A percentile compares a stretch with the other conserved stretches of the same genome.
These are phyloP conservation scores for Pollenia angustigena DNA, from an alignment of 2,888 invertebrate species.

Conservation along the genomic window DNA sequence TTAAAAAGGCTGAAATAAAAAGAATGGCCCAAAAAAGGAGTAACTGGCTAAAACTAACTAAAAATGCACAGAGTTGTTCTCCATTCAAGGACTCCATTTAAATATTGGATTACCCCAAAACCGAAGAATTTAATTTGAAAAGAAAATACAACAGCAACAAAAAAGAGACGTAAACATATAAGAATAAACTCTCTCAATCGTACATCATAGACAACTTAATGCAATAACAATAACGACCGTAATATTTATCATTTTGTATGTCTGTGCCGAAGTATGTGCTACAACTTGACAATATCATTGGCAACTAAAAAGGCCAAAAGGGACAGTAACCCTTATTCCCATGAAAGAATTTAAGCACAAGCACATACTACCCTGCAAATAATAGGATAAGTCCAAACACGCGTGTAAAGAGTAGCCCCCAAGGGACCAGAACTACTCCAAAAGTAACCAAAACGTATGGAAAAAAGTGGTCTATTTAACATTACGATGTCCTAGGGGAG, in stretches of 20 bases:
- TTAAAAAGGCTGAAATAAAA: not conserved
- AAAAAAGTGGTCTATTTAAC: no score
- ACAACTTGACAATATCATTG: conserved; percentile 38
- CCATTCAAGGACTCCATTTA: conserved; percentile 29
- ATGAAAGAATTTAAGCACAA: conserved; percentile 13
- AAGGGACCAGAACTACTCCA: no score
- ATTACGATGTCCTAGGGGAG: no score
- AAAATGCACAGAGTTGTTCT: conserved; percentile 3
- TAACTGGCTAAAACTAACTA: not conserved
- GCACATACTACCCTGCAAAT: conserved; percentile 16
- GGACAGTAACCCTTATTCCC: conserved; percentile 45
- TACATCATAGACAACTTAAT: conserved; percentile 25
- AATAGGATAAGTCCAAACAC: no score
- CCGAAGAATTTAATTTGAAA: conserved; percentile 1
- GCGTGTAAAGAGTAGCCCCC: no score
- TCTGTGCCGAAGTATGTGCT: not conserved
- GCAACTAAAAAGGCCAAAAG: conserved; percentile 50
- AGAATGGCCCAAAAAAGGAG: conserved; percentile 4
- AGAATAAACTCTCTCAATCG: not conserved
- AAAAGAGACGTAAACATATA: not conserved
- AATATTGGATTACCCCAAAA: conserved; percentile 30
- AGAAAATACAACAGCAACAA: conserved; percentile 3
- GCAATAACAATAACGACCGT: not conserved
- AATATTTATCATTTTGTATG: not conserved
- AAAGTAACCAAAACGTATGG: no score